Evolutionary conservation across 2,113 vertebrate species (phyloP), one percentile per base, ranked within the genome.

Genomic region (Pteropus alecto): DNA sequence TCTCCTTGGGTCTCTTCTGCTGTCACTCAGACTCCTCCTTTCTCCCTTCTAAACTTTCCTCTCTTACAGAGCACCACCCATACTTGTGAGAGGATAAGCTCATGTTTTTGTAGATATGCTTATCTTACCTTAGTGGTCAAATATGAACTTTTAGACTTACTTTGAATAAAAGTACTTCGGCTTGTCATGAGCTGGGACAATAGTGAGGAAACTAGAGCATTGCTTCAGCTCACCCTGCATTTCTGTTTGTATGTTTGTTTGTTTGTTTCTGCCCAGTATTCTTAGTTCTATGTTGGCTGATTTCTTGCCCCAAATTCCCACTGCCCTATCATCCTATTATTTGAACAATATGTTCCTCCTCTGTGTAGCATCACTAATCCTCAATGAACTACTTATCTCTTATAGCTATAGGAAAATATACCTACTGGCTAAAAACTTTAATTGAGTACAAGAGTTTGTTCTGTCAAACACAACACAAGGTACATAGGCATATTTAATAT

Each of bases 221-320:
- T 65, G 4, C 0, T 86, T 33, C 14, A 1, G 13, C 4, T 65
- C 14, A 2, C 24, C 22, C 5, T 46, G 3, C 18, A 7, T 58
- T 58, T 74, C 21, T 19, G 10, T 22, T 3, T 35, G 63, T 35
- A n/a, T 14, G 56, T 24, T 14, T n/a, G 10, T 16, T 21, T 70
- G 41, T 26, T 12, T 14, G 1, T 74, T 43, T 3, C 22, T 43
- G 6, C 11, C 70, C 43, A 4, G 6, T 6, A 65, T n/a, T 65
- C 63, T 6, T 15, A 65, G 63, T n/a, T 15, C 22, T 65, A 33
- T 65, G 63, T 65, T 65, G 14, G 9, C 46, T 43, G 0, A 60
- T 88, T 85, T 3, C 18, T 33, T 54, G 3, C 26, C 3, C 26
- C 7, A 6, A 1, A 73, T 18, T 7, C 3, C 33, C 9, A 63